Conservation (phyloP, 2,113 vertebrate genomes). For the Fregetta grallaria region DNA sequence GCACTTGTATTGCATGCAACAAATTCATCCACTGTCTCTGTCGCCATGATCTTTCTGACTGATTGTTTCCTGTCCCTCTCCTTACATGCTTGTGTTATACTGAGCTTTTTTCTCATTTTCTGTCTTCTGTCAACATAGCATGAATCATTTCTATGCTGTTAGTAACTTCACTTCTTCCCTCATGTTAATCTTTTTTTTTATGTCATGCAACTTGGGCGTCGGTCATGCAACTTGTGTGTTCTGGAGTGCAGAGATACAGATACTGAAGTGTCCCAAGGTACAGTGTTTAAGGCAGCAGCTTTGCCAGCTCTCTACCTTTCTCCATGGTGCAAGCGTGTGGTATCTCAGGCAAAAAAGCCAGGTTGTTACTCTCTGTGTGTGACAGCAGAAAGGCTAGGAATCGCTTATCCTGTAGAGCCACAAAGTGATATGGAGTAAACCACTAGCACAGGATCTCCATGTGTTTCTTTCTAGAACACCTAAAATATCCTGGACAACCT, state of each 20-base stretch:
- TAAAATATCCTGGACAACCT: neutral
- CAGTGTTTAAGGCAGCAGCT: neutral
- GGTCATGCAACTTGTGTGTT: neutral
- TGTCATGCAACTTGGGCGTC: neutral
- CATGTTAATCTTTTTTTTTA: neutral
- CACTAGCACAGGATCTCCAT: neutral
- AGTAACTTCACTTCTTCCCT: neutral
- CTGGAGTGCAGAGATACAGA: neutral
- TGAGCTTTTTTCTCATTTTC: neutral
- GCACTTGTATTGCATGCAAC: neutral
- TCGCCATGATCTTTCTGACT: neutral
- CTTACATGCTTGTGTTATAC: neutral
- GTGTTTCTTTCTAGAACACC: neutral
- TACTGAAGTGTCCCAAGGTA: neutral
- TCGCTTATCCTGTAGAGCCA: neutral
- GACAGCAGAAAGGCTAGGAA: neutral
- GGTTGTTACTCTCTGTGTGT: neutral
- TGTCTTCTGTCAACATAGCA: neutral
- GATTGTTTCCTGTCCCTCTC: neutral
- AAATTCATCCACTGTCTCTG: neutral
- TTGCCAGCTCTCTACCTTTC: neutral
- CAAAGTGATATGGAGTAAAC: neutral
- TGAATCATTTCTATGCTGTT: neutral
- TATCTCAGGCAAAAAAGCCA: neutral
- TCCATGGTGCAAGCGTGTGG: neutral